These are phyloP conservation scores for Coturnix japonica DNA, from an alignment of 2,113 vertebrate species.

Conservation along the genomic window DNA sequence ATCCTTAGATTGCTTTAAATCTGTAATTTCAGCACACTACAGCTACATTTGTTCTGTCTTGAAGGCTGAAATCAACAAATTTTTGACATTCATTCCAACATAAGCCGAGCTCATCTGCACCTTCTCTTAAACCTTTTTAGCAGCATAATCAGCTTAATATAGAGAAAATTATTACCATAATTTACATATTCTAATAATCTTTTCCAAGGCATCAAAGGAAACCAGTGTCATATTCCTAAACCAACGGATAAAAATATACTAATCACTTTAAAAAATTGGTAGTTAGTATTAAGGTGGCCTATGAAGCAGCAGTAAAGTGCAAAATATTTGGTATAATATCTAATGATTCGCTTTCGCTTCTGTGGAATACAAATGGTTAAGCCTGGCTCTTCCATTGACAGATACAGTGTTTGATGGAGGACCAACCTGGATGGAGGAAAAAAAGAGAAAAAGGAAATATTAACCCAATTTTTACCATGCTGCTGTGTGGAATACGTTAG, in stretches of 20 bases:
- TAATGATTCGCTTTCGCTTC: slow-evolving; percentile 70
- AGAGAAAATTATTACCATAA: slow-evolving; percentile 72
- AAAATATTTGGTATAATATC: slow-evolving; percentile 37
- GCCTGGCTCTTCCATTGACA: slow-evolving; percentile 76
- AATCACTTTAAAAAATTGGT: slow-evolving; percentile 66
- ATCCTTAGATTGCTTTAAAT: slow-evolving; percentile 42
- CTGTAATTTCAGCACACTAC: slow-evolving; percentile 37
- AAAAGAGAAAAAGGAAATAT: slow-evolving; percentile 10
- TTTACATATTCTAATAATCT: slow-evolving; percentile 76
- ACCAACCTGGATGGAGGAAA: slow-evolving; percentile 68
- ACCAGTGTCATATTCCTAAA: slow-evolving; percentile 54
- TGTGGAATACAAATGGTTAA: slow-evolving; percentile 57
- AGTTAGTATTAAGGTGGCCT: slow-evolving; percentile 48
- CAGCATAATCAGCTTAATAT: slow-evolving; percentile 75
- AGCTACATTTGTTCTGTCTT: slow-evolving; percentile 30
- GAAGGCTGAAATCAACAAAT: slow-evolving; percentile 58
- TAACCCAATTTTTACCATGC: neutral
- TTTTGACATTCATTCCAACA: slow-evolving; percentile 35
- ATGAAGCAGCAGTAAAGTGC: slow-evolving; percentile 63
- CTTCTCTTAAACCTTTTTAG: slow-evolving; percentile 64
- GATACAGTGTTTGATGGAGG: slow-evolving; percentile 77
- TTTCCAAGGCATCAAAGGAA: slow-evolving; percentile 69
- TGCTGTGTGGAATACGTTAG: neutral
- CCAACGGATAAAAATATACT: slow-evolving; percentile 76
- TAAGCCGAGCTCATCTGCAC: slow-evolving; percentile 63